Conservation (phyloP, 2,888 invertebrate species). For the Ormyrus labotus region DNA sequence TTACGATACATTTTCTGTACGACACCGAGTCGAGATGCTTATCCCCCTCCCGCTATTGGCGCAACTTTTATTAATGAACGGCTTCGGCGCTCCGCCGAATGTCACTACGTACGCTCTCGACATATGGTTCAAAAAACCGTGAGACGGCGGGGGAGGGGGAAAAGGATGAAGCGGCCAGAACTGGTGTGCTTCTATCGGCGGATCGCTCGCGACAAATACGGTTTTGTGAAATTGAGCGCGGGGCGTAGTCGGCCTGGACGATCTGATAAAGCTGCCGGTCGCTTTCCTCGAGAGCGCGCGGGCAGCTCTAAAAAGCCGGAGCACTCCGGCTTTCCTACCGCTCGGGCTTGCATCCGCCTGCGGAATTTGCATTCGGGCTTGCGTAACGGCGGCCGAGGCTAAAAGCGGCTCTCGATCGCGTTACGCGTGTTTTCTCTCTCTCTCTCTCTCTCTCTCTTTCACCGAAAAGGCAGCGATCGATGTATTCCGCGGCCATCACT, state of each 20-base stretch:
- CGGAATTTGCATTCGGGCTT: conserved; percentile 67
- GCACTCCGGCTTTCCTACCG: conserved; percentile 17
- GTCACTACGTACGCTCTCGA: not conserved
- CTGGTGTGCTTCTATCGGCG: not conserved
- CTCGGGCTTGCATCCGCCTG: conserved; percentile 32
- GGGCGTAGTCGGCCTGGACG: conserved; percentile 41
- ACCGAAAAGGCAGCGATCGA: conserved; percentile 12
- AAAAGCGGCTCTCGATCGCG: conserved; percentile 21
- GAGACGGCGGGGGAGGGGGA: not conserved
- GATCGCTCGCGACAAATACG: conserved; percentile 25
- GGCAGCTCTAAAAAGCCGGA: conserved; percentile 3
- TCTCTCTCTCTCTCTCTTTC: not conserved
- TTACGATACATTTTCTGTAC: conserved; percentile 22
- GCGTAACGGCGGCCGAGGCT: conserved; percentile 58
- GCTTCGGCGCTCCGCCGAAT: not conserved
- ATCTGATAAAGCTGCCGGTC: conserved; percentile 41
- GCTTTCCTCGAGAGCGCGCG: conserved; percentile 16
- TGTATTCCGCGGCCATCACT: conserved; percentile 17
- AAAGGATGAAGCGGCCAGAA: not conserved
- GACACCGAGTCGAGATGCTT: conserved; percentile 8
- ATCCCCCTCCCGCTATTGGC: conserved; percentile 3
- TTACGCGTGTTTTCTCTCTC: conserved; percentile 5
- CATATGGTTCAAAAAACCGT: not conserved
- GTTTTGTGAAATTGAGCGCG: conserved; percentile 36
- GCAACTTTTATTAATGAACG: conserved; percentile 6